Base-by-base conservation (phyloP, 2,888 invertebrate genomes). In the Drosophila subsilvestris region DNA sequence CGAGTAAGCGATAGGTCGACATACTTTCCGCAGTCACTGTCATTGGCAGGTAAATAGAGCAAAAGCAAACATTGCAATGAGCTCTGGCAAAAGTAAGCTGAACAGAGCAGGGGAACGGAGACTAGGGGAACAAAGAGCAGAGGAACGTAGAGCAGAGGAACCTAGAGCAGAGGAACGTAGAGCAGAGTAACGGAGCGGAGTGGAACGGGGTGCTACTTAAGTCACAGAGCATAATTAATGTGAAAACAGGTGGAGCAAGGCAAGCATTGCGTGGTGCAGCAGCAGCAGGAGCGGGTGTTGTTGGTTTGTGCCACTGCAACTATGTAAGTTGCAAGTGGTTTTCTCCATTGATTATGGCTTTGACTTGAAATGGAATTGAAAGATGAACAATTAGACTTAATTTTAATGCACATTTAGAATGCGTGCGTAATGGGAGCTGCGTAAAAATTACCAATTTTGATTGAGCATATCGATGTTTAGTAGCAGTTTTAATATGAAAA, bases 31-130 rank as follows among this genome's bases (percentile, higher is more conserved):
- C 63, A 79, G 77, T 86, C 84, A 88, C 75, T 86, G 87, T 81
- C 89, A 88, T 78, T 88, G 87, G 75, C 87, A 74, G 69, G 63
- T 63, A 71, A 79, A 80, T 84, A 75, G 81, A 80, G 84, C 81
- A 75, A 65, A 62, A 77, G 75, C 81, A 75, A 73, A 82, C 74
- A 74, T 63, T 63, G 67, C 55, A 68, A 6, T 6, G 27, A 27
- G 27, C 27, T 7, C 27, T 27, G 1, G 27, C 27, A 9, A 27
- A 27, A 27, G 32, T 37, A 12, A 14, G 37, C 37, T 37, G 25
- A 6, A 25, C 20, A 20, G 20, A 1, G 20, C 2, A 20, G 20
- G 20, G 20, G 20, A 20, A 20, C 20, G 3, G 1, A 20, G 20
- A 20, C 2, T 3, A 25, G 25, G 5, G 6, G 25, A 25, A 4